Evolutionary conservation across 2,888 invertebrate genomes (phyloP), one percentile per base, ranked within the genome.

Genomic region (Lasioglossum figueresi): DNA sequence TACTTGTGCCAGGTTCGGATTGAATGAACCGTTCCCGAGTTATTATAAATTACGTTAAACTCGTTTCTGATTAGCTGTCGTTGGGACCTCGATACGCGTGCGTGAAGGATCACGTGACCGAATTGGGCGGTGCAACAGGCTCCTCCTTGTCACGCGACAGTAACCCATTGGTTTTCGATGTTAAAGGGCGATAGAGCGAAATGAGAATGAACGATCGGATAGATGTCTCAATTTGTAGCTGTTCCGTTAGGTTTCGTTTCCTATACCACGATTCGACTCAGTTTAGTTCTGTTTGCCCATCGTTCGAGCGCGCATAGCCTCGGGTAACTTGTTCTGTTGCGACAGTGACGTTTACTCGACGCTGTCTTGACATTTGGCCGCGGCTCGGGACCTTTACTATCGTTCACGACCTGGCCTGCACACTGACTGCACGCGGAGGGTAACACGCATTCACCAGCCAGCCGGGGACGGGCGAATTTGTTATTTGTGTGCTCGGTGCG

Each of bases 341-440:
- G 34, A 34, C 82, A 75, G 81, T 79, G 87, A 87, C 83, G 87
- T 84, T 73, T 68, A 80, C 78, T 80, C 79, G 87, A 84, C 80
- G 78, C 56, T 68, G 63, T 87, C 87, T 78, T 87, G 88, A 89
- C 88, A 89, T 88, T 88, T 89, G 84, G 89, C 78, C 83, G 81
- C 52, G 73, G 31, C 56, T 73, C 70, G 75, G 72, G 84, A 84
- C 89, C 83, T 88, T 88, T 87, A 72, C 83, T 72, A 79, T 89
- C 80, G 78, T 79, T 52, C 75, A 48, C 88, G 78, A 82, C 40
- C 56, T 37, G 73, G 80, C n/a, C 71, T 75, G 59, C 59, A 37
- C 59, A 59, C 56, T 80, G 79, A 27, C 56, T 76, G 63, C 59
- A 23, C 63, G 56, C 43, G 37, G 19, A 71, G 77, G 76, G 74